Base-by-base conservation (phyloP, 92 coral and sea anemone genomes). In the Scolanthus callimorphus region DNA sequence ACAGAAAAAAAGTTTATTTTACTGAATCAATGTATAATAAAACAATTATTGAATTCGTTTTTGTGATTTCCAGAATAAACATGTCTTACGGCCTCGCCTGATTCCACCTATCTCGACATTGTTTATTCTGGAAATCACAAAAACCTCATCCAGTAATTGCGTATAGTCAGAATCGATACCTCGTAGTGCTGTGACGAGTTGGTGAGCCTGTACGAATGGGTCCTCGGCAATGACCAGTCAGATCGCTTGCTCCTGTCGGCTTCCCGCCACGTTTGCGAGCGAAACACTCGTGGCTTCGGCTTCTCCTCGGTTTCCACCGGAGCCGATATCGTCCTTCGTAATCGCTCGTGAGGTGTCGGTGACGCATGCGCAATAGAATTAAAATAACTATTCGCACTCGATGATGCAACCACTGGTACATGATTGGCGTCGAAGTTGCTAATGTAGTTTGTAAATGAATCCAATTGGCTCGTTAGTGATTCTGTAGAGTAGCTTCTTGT, bases 241-340 rank as follows among this genome's bases (percentile, higher is more conserved):
- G 50, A 20, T 3, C 34, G 51, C 25, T 34, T 20, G 9, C 17
- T 20, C 22, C 59, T 29, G 19, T 19, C 30, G 12, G 8, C 15
- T 13, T 52, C 52, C 11, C 23, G 23, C 52, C 52, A 46, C 52
- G 52, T 10, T 46, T 46, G 52, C 23, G 52, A 46, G 17, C 52
- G 52, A 20, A 46, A 46, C 11, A 46, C 52, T 9, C 52, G 52
- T 19, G 52, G 11, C 4, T 9, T 11, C 19, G 52, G 23, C 23
- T 46, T 46, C 4, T 19, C 22, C 22, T 46, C 52, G 52, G 12
- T 9, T 20, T 46, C 6, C 17, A 46, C 52, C n/a, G 75, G 65
- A 25, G 53, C 75, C 29, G 75, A 68, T 28, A 34, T 38, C 8
- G 65, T 68, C 24, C 75, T 46, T 21, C 57, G 54, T 23, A 68